Evolutionary conservation across 2,113 vertebrate genomes (phyloP).

Genomic region (Ibidorhyncha struthersii): DNA sequence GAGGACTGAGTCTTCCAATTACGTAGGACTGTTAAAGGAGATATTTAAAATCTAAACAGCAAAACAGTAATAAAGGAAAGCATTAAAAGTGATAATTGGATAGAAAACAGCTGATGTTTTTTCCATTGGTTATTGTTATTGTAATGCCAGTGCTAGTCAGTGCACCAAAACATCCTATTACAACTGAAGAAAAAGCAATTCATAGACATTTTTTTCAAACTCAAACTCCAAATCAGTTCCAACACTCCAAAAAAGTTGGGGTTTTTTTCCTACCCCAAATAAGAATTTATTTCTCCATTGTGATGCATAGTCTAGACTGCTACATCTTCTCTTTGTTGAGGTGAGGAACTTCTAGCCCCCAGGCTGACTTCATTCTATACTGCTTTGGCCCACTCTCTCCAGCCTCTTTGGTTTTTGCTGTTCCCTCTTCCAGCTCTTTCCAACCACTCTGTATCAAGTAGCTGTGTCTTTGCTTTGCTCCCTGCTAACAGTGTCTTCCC

Average conservation of each 20-base stretch:
- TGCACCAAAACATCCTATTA: not conserved
- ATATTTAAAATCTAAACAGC: not conserved
- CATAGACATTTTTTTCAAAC: not conserved
- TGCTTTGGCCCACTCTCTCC: not conserved
- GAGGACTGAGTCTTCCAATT: not conserved
- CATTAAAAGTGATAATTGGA: not conserved
- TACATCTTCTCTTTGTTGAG: not conserved
- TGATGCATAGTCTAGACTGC: not conserved
- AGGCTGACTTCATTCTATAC: not conserved
- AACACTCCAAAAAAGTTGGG: not conserved
- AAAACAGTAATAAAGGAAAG: not conserved
- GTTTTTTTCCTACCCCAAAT: not conserved
- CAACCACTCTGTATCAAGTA: not conserved
- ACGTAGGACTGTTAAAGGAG: not conserved
- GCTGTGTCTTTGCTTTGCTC: not conserved
- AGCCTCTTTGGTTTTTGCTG: not conserved
- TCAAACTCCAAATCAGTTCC: not conserved
- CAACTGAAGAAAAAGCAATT: not conserved
- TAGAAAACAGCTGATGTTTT: not conserved
- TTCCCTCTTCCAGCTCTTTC: not conserved
- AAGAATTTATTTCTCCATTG: not conserved
- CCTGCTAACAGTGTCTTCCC: not conserved
- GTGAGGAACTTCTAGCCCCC: not conserved
- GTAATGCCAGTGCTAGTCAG: not conserved
- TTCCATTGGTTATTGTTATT: not conserved